Base-by-base conservation (phyloP, 2,113 vertebrate genomes). In the Boleophthalmus pectinirostris region DNA sequence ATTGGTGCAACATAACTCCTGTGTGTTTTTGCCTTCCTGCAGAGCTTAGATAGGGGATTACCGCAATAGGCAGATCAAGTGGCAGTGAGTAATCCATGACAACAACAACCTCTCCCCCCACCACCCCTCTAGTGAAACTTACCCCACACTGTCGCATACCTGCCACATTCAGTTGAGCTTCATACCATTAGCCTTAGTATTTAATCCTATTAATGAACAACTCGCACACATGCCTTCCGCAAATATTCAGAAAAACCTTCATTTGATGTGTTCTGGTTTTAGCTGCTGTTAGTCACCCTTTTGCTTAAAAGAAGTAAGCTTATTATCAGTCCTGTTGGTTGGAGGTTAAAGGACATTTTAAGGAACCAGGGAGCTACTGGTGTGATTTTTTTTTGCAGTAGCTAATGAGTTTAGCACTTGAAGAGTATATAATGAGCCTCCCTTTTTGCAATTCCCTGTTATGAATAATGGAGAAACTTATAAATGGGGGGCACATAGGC, bases 191-290 rank as follows among this genome's bases (percentile, higher is more conserved):
- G 89, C 79, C 64, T 80, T 81, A 85, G 80, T 73, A 78, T 90
- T 88, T 90, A 90, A 90, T 92, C 90, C 90, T 83, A 84, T 92
- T 91, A 92, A 92, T 90, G 81, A 92, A 90, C 86, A 86, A 82
- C 80, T 79, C 84, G 35, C 81, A 33, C 73, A 69, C 84, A 85
- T 75, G 74, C 68, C 84, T 78, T 68, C 75, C 75, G 85, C 81
- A 77, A 90, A 85, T 60, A 75, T 76, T 88, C 71, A 76, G 33
- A 64, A 84, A 58, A 88, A 85, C 75, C 66, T 16, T 78, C 73
- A 77, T 89, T 87, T 88, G 73, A 88, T 82, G 82, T 89, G 68
- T 84, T 87, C 85, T 78, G 79, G 82, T 88, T 90, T 92, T 85
- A 88, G 88, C 82, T 60, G 38, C 45, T 53, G 65, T 90, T 86